Percentiles rank a stretch among this genome's conserved stretches.
Conservation (phyloP, 2,113 vertebrate species). For the Festucalex cinctus region DNA sequence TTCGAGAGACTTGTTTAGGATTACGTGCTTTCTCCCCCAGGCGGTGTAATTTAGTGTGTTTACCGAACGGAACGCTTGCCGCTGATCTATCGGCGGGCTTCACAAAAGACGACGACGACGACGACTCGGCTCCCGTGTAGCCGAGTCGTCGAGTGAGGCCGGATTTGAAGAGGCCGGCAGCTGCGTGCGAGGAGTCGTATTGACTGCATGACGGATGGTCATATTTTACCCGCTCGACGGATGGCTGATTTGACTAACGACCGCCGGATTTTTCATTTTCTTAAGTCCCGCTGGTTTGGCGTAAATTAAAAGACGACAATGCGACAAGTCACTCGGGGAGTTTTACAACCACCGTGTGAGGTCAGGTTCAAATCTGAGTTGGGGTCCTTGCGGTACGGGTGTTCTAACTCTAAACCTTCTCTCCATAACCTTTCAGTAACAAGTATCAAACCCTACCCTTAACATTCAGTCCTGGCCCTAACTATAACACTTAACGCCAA, state of each 20-base stretch:
- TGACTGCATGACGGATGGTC: conserved; percentile 58
- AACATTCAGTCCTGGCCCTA: no score
- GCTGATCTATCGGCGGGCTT: conserved; percentile 6
- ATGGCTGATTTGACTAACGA: conserved; percentile 62
- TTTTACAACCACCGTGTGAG: not conserved
- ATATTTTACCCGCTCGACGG: conserved; percentile 66
- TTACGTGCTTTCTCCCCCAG: not conserved
- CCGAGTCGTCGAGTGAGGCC: conserved; percentile 6
- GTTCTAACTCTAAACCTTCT: no score
- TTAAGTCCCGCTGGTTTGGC: conserved; percentile 38
- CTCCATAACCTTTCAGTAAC: no score
- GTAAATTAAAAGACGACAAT: conserved; percentile 36
- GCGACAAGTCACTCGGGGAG: not conserved
- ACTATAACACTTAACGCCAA: no score
- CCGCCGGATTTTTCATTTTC: conserved; percentile 52
- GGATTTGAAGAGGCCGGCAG: conserved; percentile 6
- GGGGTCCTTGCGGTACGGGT: not conserved
- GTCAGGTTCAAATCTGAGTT: not conserved
- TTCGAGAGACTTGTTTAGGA: conserved; percentile 1
- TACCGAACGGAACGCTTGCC: conserved; percentile 8
- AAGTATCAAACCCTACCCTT: no score
- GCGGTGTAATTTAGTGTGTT: conserved; percentile 5
- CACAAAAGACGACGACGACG: not conserved
- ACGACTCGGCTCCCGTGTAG: not conserved
- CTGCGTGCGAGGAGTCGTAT: conserved; percentile 24